Evolutionary conservation across 2,888 invertebrate genomes (phyloP), one percentile per base, ranked within the genome.

Genomic region (Petrophora chlorosata): DNA sequence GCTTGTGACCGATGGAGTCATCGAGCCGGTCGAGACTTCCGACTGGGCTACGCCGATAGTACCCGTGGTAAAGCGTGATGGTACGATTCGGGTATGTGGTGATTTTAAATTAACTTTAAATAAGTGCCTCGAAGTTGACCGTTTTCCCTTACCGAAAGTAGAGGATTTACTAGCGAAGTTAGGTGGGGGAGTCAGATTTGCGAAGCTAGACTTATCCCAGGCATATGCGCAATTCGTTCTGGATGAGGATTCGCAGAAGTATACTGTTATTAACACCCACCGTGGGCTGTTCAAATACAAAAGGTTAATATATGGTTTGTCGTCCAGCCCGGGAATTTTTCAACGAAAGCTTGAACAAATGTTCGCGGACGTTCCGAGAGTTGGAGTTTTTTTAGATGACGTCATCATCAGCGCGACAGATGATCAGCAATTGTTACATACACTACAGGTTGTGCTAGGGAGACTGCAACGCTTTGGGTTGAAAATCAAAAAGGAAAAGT

Each of bases 81-180:
- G 38, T 41, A 33, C 22, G 8, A 22, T 55, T 12, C 25, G 55
- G 16, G 8, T 55, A 5, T 55, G 55, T 47, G 39, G 30, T 9
- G 55, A 55, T 39, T 55, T 40, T 26, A 53, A 53, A 32, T 36
- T 50, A 1, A 54, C 54, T 4, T 5, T 54, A 7, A 54, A 54
- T 42, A 40, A 38, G 12, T 13, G 29, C 10, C 16, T 54, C 23
- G 34, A 49, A 19, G 39, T 29, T 3, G 53, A 54, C 3, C 53
- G 49, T n/a, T 54, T 28, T 17, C 38, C 38, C 0, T 28, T 38
- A 17, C 38, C 38, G 3, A 10, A 28, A 1, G 16, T 17, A 8
- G 38, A 38, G 4, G 25, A 26, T 9, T 17, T 29, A 8, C 2
- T 29, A 14, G 14, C 14, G 2, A n/a, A 29, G 2, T 12, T 29